These are phyloP conservation scores for Callaeas wilsoni DNA, from an alignment of 2,113 vertebrate species.

Conservation along the genomic window DNA sequence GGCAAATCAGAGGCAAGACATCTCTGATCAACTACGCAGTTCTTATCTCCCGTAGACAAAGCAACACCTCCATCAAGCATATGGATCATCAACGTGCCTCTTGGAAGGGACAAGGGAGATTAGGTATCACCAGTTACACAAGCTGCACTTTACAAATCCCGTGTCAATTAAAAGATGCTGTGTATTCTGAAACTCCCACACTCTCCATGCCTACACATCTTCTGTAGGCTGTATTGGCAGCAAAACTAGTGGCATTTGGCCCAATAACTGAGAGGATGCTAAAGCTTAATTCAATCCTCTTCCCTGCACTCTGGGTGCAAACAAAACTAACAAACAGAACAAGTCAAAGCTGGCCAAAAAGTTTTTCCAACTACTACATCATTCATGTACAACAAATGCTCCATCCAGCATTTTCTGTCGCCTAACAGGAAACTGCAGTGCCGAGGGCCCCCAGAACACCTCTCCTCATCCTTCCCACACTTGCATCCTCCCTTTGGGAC, in stretches of 20 bases:
- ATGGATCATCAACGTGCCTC: constrained; percentile 33
- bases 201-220: constrained; percentile 44
- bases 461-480: not conserved
- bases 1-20: constrained; percentile 8
- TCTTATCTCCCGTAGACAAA: constrained; percentile 15
- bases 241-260: constrained; percentile 41
- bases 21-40: not conserved
- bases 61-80: constrained; percentile 38
- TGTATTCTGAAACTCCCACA: constrained; percentile 55
- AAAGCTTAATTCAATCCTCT: constrained; percentile 50
- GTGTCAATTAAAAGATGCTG: constrained; percentile 52
- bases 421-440: not conserved
- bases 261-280: constrained; percentile 53
- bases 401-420: not conserved
- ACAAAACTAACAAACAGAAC: constrained; percentile 54
- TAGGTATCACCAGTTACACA: constrained; percentile 34
- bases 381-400: not conserved
- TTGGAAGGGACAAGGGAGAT: constrained; percentile 35
- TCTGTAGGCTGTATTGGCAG: constrained; percentile 51
- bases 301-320: constrained; percentile 26
- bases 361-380: constrained; percentile 27
- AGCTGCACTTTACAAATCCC: constrained; percentile 53
- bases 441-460: not conserved
- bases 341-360: constrained; percentile 28
- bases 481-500: not conserved